A percentile compares a stretch with the other conserved stretches of the same genome.
These are phyloP conservation scores for Anastrepha obliqua DNA, from an alignment of 1,140 invertebrate genomes.

Conservation along the genomic window DNA sequence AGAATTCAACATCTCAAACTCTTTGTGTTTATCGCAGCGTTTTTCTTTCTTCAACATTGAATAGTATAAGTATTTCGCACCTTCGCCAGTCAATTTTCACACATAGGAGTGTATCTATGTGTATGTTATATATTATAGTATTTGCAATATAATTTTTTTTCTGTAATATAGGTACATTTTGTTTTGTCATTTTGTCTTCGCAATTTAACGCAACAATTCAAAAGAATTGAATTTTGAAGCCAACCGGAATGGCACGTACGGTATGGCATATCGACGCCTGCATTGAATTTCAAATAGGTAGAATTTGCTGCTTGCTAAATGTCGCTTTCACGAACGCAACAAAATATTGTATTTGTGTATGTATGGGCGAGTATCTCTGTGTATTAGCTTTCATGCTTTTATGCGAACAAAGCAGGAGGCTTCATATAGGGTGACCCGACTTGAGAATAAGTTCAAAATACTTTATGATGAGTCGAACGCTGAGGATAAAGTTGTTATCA, in stretches of 20 bases:
- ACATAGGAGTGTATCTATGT: not conserved
- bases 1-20: not conserved
- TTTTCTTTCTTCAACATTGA: not conserved
- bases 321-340: no score
- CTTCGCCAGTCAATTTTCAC: not conserved
- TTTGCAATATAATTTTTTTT: not conserved
- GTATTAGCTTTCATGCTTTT: no score
- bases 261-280: not conserved
- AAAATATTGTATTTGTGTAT: not conserved
- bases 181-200: not conserved
- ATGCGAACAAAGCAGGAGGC: not conserved
- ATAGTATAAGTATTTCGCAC: not conserved
- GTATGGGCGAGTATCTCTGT: not conserved
- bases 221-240: conserved; percentile 16
- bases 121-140: not conserved
- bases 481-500: no score
- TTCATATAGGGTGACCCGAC: not conserved
- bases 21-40: not conserved
- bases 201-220: not conserved
- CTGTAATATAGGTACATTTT: not conserved
- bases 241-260: conserved; percentile 18
- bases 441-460: no score
- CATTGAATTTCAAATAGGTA: not conserved
- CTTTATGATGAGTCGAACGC: no score
- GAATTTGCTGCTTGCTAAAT: not conserved